Conservation (phyloP, 1,140 invertebrate genomes). For the Brachionus koreanus region DNA sequence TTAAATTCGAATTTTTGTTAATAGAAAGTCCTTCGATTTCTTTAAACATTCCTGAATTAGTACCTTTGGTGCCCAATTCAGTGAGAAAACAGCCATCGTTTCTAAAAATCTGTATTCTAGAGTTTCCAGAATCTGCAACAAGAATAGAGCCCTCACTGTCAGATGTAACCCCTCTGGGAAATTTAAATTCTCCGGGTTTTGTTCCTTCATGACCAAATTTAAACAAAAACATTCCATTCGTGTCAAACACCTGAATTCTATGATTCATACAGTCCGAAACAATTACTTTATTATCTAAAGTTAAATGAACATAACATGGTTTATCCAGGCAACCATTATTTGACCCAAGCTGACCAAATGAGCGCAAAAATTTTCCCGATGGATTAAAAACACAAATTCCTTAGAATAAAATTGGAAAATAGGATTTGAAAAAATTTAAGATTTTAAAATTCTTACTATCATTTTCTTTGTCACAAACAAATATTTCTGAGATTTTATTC, state of each 20-base stretch:
- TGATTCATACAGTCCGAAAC: slow-evolving; percentile 50
- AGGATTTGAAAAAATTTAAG: background rate
- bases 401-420: background rate
- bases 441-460: slow-evolving; percentile 93
- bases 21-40: background rate
- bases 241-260: slow-evolving; percentile 54
- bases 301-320: background rate
- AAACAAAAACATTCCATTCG: slow-evolving; percentile 53
- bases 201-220: slow-evolving; percentile 52
- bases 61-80: background rate
- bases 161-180: slow-evolving; percentile 96
- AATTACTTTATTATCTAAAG: slow-evolving; percentile 46
- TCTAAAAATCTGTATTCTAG: slow-evolving; percentile 89
- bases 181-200: slow-evolving; percentile 71
- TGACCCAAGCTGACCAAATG: slow-evolving; percentile 3
- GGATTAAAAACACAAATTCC: slow-evolving; percentile 34
- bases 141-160: slow-evolving; percentile 95
- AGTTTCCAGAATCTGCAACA: slow-evolving; percentile 95
- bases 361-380: slow-evolving; percentile 36
- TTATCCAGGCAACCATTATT: background rate
- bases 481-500: slow-evolving; percentile 58
- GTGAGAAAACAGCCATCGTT: background rate
- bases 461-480: slow-evolving; percentile 97
- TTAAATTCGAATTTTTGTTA: slow-evolving; percentile 67
- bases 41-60: background rate